These are phyloP conservation scores for Perccottus glenii DNA, from an alignment of 2,113 vertebrate species.

Conservation along the genomic window DNA sequence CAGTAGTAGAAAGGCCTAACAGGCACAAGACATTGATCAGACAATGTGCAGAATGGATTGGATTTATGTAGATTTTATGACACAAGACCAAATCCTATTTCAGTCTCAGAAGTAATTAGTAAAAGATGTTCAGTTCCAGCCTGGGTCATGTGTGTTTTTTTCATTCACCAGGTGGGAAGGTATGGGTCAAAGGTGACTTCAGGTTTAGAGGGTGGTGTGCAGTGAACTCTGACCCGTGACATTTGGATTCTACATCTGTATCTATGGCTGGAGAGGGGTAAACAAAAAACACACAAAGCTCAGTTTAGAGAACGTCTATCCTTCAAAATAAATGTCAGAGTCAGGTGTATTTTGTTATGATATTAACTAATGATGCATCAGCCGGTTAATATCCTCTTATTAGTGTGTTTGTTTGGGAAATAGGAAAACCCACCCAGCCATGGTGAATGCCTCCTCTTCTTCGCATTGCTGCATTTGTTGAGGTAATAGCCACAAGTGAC, in stretches of 20 bases:
- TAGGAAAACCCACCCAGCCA: slow-evolving; percentile 25
- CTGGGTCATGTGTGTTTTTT: slow-evolving; percentile 27
- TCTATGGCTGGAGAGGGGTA: slow-evolving; percentile 4
- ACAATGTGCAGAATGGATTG: no score
- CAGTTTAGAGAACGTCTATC: neutral
- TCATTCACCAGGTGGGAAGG: slow-evolving; percentile 46
- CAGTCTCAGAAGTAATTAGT: neutral
- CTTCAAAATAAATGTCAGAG: slow-evolving; percentile 12
- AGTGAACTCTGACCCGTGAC: slow-evolving; percentile 48
- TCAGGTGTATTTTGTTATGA: no score
- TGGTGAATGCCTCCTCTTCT: slow-evolving; percentile 17
- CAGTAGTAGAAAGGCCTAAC: no score
- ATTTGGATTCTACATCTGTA: slow-evolving; percentile 40
- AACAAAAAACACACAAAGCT: neutral
- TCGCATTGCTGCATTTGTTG: slow-evolving; percentile 46
- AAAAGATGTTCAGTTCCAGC: slow-evolving; percentile 5
- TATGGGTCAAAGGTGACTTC: slow-evolving; percentile 40
- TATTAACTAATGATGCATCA: no score
- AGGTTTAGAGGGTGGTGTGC: slow-evolving; percentile 37
- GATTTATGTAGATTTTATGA: no score
- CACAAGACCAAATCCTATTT: no score
- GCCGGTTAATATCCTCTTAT: no score
- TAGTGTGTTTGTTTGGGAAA: neutral
- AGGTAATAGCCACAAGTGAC: slow-evolving; percentile 46
- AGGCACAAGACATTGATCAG: no score